Base-by-base conservation (phyloP, 2,888 invertebrate species). In the Ptychoptera contaminata region DNA sequence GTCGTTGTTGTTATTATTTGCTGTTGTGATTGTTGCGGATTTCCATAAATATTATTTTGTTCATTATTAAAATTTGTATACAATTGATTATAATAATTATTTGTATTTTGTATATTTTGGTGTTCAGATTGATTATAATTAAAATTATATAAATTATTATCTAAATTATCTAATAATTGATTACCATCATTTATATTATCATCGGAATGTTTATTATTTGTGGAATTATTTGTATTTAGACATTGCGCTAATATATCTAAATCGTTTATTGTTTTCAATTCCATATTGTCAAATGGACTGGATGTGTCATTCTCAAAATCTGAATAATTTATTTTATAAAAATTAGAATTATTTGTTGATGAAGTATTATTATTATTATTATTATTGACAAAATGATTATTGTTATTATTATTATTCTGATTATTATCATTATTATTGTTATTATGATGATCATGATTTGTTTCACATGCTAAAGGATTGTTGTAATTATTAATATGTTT, bases 221-320 rank as follows among this genome's bases (percentile, higher is more conserved):
- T 57, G 10, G 46, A 46, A 16, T 40, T 40, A 40, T 40, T 23
- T 23, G 23, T 23, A 23, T 23, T 76, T 63, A 79, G 60, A 39
- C 90, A 86, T 64, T 86, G 82, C 11, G 90, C 90, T 50, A 93
- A 67, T 59, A 87, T 79, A 63, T 88, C 90, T 74, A 91, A 78
- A 58, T 92, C 91, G 67, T 93, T 91, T 47, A 93, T 82, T 37
- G 88, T 86, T 65, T 91, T 88, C 43, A 93, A 63, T 67, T 88
- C 91, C 65, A 90, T 80, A 67, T 85, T 88, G 68, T 93, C 92
- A 67, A 93, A 93, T 1, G 92, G 92, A 61, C 87, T 90, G 44
- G 87, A 86, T 42, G 84, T 87, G 59, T 90, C 90, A 59, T 83
- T 79, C 64, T 92, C 92, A 69, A 93, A 93, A 63, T 92, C 91